phyloP scores from a whole-genome alignment of 2,888 invertebrate species.

The Callyntrura sp. region DNA sequence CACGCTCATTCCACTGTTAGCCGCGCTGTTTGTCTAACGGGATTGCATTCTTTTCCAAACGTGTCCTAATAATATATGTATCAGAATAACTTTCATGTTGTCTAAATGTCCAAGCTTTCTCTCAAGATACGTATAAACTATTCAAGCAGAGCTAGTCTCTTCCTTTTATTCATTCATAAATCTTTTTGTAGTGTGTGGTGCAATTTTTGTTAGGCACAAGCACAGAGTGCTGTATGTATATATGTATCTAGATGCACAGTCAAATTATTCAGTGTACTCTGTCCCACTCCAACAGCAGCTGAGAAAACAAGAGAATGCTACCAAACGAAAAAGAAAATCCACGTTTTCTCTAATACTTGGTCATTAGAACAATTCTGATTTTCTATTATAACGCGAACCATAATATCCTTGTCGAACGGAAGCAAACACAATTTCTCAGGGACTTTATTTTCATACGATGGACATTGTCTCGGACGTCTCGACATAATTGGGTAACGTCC shows the following conservation, averaged over 20 bases:
- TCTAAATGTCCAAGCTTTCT: conserved; percentile 26
- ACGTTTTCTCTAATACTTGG: neutral
- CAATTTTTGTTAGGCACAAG: conserved; percentile 3
- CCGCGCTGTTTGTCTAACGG: conserved; percentile 55
- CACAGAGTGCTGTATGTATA: neutral
- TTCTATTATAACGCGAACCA: neutral
- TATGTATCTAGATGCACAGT: too few relatives aligned
- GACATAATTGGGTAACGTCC: too few relatives aligned
- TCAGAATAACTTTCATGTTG: conserved; percentile 15
- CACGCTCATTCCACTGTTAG: neutral
- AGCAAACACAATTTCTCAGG: too few relatives aligned
- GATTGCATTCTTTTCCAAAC: conserved; percentile 52
- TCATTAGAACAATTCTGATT: neutral
- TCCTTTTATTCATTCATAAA: conserved; percentile 20
- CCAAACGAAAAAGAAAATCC: neutral
- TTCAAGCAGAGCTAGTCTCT: conserved; percentile 34
- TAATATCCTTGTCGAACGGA: neutral
- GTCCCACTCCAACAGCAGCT: neutral
- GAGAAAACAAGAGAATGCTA: too few relatives aligned
- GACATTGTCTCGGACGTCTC: too few relatives aligned
- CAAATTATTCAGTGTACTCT: neutral
- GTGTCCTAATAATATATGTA: conserved; percentile 40
- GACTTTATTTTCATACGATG: too few relatives aligned
- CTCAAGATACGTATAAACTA: conserved; percentile 42
- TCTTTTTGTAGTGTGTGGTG: conserved; percentile 35